phyloP scores from a whole-genome alignment of 2,113 vertebrate genomes.

The Anguilla rostrata region DNA sequence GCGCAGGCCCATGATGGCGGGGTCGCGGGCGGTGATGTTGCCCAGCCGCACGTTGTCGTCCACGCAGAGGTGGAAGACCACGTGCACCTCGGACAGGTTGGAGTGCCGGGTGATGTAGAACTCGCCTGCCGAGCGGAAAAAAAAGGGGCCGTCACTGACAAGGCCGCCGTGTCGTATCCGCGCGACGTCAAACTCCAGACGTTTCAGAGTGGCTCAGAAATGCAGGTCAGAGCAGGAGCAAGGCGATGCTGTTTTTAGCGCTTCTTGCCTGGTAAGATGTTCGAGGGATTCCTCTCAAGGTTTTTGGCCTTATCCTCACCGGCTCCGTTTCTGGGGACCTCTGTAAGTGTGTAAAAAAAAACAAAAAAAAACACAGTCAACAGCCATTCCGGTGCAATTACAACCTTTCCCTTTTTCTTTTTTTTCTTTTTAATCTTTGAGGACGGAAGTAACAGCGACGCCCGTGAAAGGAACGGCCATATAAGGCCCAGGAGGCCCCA shows the following conservation, averaged over 20 bases:
- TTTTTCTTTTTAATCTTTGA: background rate
- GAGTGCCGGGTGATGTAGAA: conserved; percentile 95
- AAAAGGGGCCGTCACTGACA: background rate
- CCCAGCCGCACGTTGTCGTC: conserved; percentile 91
- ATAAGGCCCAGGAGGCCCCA: conserved; percentile 13
- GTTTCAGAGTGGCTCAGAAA: background rate
- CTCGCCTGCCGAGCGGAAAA: conserved; percentile 75
- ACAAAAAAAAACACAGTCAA: background rate
- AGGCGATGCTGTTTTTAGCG: background rate
- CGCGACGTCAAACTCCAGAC: background rate
- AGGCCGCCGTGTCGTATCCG: background rate
- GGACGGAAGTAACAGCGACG: background rate
- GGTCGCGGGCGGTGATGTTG: conserved; percentile 90
- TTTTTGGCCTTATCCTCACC: conserved; percentile 86
- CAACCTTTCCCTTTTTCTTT: background rate
- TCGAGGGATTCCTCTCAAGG: conserved; percentile 84
- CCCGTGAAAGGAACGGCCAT: background rate
- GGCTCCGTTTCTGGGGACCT: conserved; percentile 68
- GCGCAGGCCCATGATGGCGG: conserved; percentile 94
- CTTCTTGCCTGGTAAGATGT: conserved; percentile 85
- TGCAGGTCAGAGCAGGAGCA: background rate
- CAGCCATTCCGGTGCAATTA: background rate
- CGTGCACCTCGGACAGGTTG: conserved; percentile 93
- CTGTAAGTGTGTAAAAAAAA: conserved; percentile 40
- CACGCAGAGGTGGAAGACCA: conserved; percentile 94